Base-by-base conservation (phyloP, 2,888 invertebrate genomes). In the Melanargia galathea region DNA sequence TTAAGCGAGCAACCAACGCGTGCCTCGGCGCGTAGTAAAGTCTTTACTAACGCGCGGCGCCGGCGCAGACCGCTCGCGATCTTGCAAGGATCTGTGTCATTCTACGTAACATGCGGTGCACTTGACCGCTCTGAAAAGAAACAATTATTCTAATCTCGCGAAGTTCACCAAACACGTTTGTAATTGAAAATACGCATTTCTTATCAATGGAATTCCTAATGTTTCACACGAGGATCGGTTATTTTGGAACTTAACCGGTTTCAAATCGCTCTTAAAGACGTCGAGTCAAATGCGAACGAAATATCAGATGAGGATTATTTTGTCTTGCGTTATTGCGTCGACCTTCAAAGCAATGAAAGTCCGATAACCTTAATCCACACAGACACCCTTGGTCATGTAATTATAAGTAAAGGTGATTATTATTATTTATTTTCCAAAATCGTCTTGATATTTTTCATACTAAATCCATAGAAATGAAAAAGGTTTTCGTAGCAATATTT, bases 81-180 rank as follows among this genome's bases (percentile, higher is more conserved):
- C 69, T 67, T 60, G 60, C 78, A 83, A 85, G 82, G 83, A 83
- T 83, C 81, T 80, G 78, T 80, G 78, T 80, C 80, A 80, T 75
- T 80, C 73, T 75, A 79, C 77, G 75, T 78, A 79, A 76, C 75
- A 70, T 69, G 58, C 52, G 62, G 66, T 74, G 75, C 71, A 71
- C 75, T 75, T 75, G 75, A 75, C 75, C 73, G 73, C 63, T 64
- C 67, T 58, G 57, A 63, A 62, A 67, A 66, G 64, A 69, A 70
- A 68, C 68, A 58, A 68, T 64, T 63, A 68, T 64, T 63, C 59
- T 63, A 70, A 72, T 72, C 69, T 71, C 69, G 71, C 62, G 54
- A 66, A 62, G 55, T 64, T 68, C 63, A 45, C 52, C 51, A 40
- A 58, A 26, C 38, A 57, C 46, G 60, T 51, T 54, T 30, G 51